phyloP scores from a whole-genome alignment of 2,888 invertebrate species.

The Mellilla xanthometata region DNA sequence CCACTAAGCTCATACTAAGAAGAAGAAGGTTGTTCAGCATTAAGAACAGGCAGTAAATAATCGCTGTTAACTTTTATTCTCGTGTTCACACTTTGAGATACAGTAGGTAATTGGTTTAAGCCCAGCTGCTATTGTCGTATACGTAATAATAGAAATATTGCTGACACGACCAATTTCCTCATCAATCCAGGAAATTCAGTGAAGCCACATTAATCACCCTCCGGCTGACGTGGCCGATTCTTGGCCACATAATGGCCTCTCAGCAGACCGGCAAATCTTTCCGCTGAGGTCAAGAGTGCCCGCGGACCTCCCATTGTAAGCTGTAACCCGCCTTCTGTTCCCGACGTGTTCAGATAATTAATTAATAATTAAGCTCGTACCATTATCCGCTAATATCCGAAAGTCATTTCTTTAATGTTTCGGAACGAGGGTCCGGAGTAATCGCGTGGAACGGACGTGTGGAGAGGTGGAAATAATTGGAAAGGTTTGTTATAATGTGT shows the following conservation, averaged over 20 bases:
- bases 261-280: slow-evolving; percentile 18
- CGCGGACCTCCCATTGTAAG: slow-evolving; percentile 23
- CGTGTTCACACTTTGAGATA: no score
- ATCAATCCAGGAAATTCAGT: no score
- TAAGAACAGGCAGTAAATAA: no score
- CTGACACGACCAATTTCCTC: neutral
- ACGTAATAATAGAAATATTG: no score
- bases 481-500: slow-evolving; percentile 22
- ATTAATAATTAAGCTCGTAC: slow-evolving; percentile 33
- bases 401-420: slow-evolving; percentile 31
- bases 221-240: neutral
- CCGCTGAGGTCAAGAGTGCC: slow-evolving; percentile 19
- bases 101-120: no score
- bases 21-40: no score
- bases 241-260: slow-evolving; percentile 4
- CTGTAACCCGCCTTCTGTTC: slow-evolving; percentile 25
- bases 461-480: slow-evolving; percentile 23
- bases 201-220: slow-evolving; percentile 9
- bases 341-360: slow-evolving; percentile 34
- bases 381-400: slow-evolving; percentile 29
- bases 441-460: slow-evolving; percentile 26
- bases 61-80: no score
- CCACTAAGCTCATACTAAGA: no score
- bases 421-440: slow-evolving; percentile 23
- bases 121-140: no score